phyloP scores from a whole-genome alignment of 2,797 vertebrate genomes.

The Esox masquinongy region DNA sequence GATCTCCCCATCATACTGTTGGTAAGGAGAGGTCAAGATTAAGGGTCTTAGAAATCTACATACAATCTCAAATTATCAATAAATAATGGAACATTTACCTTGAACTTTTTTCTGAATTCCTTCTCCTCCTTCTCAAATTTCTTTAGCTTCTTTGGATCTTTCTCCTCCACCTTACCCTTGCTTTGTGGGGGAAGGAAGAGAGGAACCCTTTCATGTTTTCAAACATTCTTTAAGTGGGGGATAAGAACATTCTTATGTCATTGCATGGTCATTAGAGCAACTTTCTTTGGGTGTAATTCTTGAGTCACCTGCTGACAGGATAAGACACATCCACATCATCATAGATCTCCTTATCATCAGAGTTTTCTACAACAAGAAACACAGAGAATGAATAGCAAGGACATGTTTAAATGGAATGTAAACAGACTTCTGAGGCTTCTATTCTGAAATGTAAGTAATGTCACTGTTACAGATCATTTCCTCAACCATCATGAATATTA shows the following conservation, averaged over 20 bases:
- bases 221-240: background rate
- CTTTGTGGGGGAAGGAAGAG: constrained; percentile 55
- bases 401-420: constrained; percentile 13
- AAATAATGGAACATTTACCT: constrained; percentile 66
- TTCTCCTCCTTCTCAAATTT: constrained; percentile 91
- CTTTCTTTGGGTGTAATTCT: background rate
- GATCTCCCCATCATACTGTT: constrained; percentile 89
- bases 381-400: constrained; percentile 52
- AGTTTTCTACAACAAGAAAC: constrained; percentile 16
- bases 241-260: background rate
- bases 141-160: constrained; percentile 82
- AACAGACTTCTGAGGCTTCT: background rate
- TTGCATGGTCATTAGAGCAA: background rate
- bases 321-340: constrained; percentile 77
- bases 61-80: background rate
- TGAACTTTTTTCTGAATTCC: constrained; percentile 94
- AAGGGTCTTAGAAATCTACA: background rate
- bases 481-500: background rate
- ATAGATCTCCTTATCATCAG: constrained; percentile 70
- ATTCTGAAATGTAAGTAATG: background rate
- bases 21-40: background rate
- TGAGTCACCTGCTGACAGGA: constrained; percentile 53
- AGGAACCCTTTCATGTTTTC: background rate
- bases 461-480: background rate
- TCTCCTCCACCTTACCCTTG: constrained; percentile 66